These are phyloP conservation scores for Drosophila asahinai DNA, from an alignment of 1,140 invertebrate species.

Conservation along the genomic window DNA sequence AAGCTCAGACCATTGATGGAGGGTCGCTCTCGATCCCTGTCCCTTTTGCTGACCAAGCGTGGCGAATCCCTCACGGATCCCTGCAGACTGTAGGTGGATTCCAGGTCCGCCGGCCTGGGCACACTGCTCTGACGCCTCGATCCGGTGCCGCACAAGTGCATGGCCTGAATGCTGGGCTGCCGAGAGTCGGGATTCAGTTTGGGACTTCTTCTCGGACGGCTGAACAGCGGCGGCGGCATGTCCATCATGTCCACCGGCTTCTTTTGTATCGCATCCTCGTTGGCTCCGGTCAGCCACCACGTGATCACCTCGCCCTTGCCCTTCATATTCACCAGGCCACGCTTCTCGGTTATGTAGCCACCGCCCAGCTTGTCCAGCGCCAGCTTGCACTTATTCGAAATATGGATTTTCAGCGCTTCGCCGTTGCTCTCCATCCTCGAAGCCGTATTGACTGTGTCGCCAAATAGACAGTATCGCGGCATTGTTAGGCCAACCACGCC, in stretches of 20 bases:
- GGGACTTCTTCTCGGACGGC: slow-evolving; percentile 91
- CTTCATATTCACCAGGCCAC: slow-evolving; percentile 95
- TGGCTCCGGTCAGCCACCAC: slow-evolving; percentile 95
- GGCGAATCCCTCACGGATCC: slow-evolving; percentile 81
- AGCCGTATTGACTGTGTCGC: slow-evolving; percentile 96
- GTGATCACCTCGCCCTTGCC: slow-evolving; percentile 94
- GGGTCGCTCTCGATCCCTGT: slow-evolving; percentile 68
- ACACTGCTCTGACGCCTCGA: slow-evolving; percentile 85
- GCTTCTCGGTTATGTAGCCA: slow-evolving; percentile 93
- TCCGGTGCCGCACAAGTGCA: slow-evolving; percentile 77
- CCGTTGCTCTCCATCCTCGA: slow-evolving; percentile 98
- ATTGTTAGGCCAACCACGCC: slow-evolving; percentile 98
- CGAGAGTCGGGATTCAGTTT: slow-evolving; percentile 90
- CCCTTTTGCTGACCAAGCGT: slow-evolving; percentile 61
- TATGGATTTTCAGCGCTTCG: slow-evolving; percentile 96
- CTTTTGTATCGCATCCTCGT: slow-evolving; percentile 92
- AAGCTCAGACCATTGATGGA: slow-evolving; percentile 66
- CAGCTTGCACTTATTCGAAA: slow-evolving; percentile 93
- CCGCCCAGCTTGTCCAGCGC: slow-evolving; percentile 93
- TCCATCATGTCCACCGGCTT: slow-evolving; percentile 93
- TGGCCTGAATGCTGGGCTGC: slow-evolving; percentile 87
- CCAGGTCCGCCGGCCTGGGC: slow-evolving; percentile 82
- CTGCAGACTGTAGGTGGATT: slow-evolving; percentile 83
- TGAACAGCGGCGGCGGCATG: slow-evolving; percentile 90
- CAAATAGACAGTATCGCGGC: slow-evolving; percentile 97